Evolutionary conservation across 1,140 invertebrate species (phyloP).

Genomic region (Drosophila saltans): DNA sequence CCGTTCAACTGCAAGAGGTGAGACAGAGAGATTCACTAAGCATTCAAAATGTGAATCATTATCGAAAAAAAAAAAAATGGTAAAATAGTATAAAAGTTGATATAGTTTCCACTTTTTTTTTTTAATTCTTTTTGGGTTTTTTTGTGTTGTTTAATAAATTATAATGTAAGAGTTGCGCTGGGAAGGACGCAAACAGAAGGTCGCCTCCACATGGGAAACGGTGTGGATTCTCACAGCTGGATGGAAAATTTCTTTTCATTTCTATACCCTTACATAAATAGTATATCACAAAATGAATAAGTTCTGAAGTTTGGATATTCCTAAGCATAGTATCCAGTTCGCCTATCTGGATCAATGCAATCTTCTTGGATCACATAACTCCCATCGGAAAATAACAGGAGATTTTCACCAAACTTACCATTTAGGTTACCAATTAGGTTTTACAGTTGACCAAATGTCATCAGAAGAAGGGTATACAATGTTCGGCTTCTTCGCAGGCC

Average conservation of each 20-base stretch:
- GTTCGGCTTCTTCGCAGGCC: not conserved
- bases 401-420: too few relatives aligned
- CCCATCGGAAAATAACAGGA: too few relatives aligned
- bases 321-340: too few relatives aligned
- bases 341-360: too few relatives aligned
- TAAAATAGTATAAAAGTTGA: not conserved
- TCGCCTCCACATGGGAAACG: constrained; percentile 39
- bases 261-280: not conserved
- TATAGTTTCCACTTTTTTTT: constrained; percentile 21
- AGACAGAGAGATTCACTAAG: constrained; percentile 36
- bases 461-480: not conserved
- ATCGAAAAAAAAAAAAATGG: constrained; percentile 34
- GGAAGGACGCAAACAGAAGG: constrained; percentile 28
- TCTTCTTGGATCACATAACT: too few relatives aligned
- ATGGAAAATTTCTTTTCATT: constrained; percentile 28
- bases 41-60: constrained; percentile 52
- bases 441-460: too few relatives aligned
- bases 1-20: constrained; percentile 49
- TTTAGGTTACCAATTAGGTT: too few relatives aligned
- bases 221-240: constrained; percentile 34
- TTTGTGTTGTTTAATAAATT: constrained; percentile 26
- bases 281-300: not conserved
- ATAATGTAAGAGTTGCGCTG: constrained; percentile 30
- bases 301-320: too few relatives aligned
- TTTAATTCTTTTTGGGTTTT: constrained; percentile 43